Base-by-base conservation (phyloP, 2,888 invertebrate genomes). In the Athripsodes cinereus region DNA sequence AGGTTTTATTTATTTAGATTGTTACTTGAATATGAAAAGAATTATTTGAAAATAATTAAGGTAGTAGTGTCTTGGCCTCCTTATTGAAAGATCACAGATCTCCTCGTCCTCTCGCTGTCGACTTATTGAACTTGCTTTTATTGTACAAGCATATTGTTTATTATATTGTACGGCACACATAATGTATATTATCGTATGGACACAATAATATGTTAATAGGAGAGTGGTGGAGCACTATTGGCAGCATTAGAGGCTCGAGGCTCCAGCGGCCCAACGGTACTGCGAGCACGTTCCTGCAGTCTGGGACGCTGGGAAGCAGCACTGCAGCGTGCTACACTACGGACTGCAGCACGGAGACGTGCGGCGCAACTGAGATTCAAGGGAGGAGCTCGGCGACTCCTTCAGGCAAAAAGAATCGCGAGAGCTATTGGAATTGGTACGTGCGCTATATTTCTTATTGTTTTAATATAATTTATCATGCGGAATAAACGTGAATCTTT, bases 221-320 rank as follows among this genome's bases (percentile, higher is more conserved):
- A 78, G 68, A 65, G 73, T 71, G 63, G 63, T 3, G 57, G 57
- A 8, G 61, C 63, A 1, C 44, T 63, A 31, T 22, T 59, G 19
- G 51, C 55, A 2, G 63, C 61, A 10, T 48, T 63, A 34, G 59
- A 59, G 40, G 48, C 59, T 3, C 52, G 55, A 21, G 63, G 61
- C 16, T 57, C 54, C 6, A 59, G 57, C 2, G 63, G 61, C 1
- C 61, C 61, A 8, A 53, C 59, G 3, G 49, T 48, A 16, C 50
- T 63, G 18, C 44, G 57, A 8, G 63, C 57, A 16, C 56, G 63
- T 20, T 52, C 57, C 18, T 59, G 59, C 5, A 35, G 55, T 5
- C 59, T 59, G 16, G 63, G 63, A 3, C 48, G 53, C 34, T 63
- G 63, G 63, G 63, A 63, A 47, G 61, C 53, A 1, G 55, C 48